Conservation (phyloP, 2,888 invertebrate genomes). For the Strigamia transsilvanica region DNA sequence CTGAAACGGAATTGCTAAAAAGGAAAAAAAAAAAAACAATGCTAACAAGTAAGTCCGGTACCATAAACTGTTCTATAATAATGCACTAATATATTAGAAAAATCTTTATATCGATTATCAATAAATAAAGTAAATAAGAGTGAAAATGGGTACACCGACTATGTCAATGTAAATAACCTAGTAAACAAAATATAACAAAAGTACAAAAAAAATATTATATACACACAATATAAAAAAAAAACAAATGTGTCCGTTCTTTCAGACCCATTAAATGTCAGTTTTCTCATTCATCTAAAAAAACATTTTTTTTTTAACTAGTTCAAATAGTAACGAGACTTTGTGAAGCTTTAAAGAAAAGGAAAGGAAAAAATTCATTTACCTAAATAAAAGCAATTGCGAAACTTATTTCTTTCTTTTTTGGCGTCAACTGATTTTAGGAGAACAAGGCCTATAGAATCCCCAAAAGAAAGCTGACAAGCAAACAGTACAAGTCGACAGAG, state of each 20-base stretch:
- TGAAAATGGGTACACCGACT: background rate
- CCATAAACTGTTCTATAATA: background rate
- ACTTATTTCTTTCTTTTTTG: background rate
- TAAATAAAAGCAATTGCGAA: background rate
- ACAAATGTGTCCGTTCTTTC: background rate
- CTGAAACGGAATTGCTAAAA: background rate
- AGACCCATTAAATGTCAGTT: background rate
- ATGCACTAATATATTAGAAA: background rate
- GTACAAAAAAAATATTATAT: background rate
- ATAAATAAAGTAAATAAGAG: conserved; percentile 1
- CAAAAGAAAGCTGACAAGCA: conserved; percentile 48
- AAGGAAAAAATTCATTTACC: background rate
- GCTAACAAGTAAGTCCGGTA: background rate
- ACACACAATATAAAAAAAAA: background rate
- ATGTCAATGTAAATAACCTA: conserved; percentile 7
- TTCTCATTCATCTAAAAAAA: too few relatives aligned
- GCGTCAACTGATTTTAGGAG: background rate
- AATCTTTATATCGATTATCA: conserved; percentile 21
- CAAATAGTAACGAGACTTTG: too few relatives aligned
- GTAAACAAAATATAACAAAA: background rate
- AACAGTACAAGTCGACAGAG: conserved; percentile 49
- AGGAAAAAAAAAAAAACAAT: background rate
- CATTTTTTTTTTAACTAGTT: too few relatives aligned
- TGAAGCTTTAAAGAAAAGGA: too few relatives aligned
- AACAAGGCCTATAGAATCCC: conserved; percentile 44